Evolutionary conservation across 2,888 invertebrate species (phyloP), one percentile per base, ranked within the genome.

Genomic region (Scaptomyza flava): DNA sequence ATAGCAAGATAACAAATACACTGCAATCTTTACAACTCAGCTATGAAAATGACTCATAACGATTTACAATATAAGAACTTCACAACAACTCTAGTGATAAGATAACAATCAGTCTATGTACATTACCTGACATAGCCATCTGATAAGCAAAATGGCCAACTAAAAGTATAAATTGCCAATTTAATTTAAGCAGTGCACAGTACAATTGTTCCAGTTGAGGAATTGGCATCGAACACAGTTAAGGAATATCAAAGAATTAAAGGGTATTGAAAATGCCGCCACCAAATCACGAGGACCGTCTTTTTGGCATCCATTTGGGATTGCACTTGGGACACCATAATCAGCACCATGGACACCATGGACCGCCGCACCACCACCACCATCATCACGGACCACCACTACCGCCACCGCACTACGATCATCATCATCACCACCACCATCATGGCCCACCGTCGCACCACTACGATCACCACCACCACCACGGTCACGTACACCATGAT

Each of bases 221-320:
- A 42, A 60, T 61, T 64, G 48, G 70, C 48, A 72, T 50, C 67
- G 17, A n/a, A 1, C 31, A 20, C 54, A 60, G 6, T 41, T 45
- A 41, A 68, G 34, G 60, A 53, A 60, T 66, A 61, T 48, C 7
- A 41, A 47, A 23, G 12, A 3, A 62, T 20, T 46, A 12, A 47
- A 53, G 38, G 30, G 14, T 8, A 14, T 8, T 27, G 3, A 46
- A 38, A 38, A 82, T 82, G 81, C 11, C 81, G 54, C 84, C 87
- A 20, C 81, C 81, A 64, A 58, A 64, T n/a, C 56, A 63, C 61
- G 54, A 85, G 6, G 64, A 84, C 42, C 81, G 81, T 30, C 76
- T 81, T 11, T 87, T 82, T 27, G 81, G 81, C 52, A 71, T 87
- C 41, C 79, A 81, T 3, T 23, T 87, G 6, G 81, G 81, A 7